These are phyloP conservation scores for Ctena decussata DNA, from an alignment of 2,888 invertebrate species.

Conservation along the genomic window DNA sequence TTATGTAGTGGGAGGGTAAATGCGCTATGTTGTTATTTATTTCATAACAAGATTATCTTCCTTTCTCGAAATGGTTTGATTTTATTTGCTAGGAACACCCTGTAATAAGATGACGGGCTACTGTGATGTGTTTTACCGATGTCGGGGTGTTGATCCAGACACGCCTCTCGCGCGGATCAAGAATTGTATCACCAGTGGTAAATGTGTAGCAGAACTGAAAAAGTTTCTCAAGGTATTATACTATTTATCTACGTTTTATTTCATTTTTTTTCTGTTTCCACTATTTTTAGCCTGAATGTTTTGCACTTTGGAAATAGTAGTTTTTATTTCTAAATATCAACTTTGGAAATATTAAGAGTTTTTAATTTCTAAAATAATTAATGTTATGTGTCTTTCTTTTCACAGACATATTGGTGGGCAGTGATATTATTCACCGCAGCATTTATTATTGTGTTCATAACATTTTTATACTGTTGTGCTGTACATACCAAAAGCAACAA, in stretches of 20 bases:
- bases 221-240: background rate
- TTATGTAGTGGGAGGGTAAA: no score
- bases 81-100: conserved; percentile 91
- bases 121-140: conserved; percentile 99
- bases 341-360: no score
- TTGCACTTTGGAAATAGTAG: no score
- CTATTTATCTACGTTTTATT: no score
- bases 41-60: no score
- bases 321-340: no score
- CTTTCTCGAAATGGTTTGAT: no score
- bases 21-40: no score
- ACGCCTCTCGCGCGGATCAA: conserved; percentile 98
- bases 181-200: conserved; percentile 88
- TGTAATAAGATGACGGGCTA: conserved; percentile 99
- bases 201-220: conserved; percentile 9
- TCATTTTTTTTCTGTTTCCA: no score
- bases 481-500: conserved; percentile 53
- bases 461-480: conserved; percentile 39
- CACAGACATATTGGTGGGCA: conserved; percentile 35
- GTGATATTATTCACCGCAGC: background rate
- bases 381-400: background rate
- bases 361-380: no score
- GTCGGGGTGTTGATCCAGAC: conserved; percentile 98
- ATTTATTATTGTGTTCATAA: conserved; percentile 9
- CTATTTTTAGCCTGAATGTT: no score